Evolutionary conservation across 2,888 invertebrate genomes (phyloP).

Genomic region (Congeria kusceri): DNA sequence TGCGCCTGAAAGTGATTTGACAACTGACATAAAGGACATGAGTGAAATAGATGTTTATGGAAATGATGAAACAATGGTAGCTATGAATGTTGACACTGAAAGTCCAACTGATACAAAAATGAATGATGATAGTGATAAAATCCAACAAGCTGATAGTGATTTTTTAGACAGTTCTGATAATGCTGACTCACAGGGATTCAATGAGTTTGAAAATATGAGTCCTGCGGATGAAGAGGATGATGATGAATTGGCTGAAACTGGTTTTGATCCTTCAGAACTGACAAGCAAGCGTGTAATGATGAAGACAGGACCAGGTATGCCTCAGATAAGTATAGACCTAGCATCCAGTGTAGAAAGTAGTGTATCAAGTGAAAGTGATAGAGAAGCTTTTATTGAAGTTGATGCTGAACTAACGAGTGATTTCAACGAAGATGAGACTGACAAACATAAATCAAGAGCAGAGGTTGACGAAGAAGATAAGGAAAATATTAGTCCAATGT

Average conservation of each 20-base stretch:
- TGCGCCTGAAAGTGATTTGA: too few species aligned
- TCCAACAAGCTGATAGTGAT: background rate
- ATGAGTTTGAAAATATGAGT: background rate
- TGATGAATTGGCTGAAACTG: background rate
- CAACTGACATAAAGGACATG: too few species aligned
- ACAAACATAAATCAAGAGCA: background rate
- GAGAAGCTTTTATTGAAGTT: background rate
- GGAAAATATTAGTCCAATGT: too few species aligned
- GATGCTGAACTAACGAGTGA: background rate
- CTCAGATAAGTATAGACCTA: constrained; percentile 10
- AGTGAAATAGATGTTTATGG: background rate
- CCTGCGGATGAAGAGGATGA: background rate
- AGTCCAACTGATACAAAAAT: too few species aligned
- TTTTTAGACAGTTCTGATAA: background rate
- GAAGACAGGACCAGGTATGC: constrained; percentile 2
- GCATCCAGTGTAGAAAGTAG: constrained; percentile 19
- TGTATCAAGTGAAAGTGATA: constrained; percentile 1
- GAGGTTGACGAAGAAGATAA: background rate
- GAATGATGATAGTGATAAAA: too few species aligned
- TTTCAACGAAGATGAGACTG: constrained; percentile 7
- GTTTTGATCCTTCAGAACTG: background rate
- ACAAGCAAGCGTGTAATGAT: background rate
- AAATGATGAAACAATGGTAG: background rate
- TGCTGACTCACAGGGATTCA: background rate
- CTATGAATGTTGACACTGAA: background rate